phyloP scores from a whole-genome alignment of 2,888 invertebrate species.

The Aporophyla lueneburgensis region DNA sequence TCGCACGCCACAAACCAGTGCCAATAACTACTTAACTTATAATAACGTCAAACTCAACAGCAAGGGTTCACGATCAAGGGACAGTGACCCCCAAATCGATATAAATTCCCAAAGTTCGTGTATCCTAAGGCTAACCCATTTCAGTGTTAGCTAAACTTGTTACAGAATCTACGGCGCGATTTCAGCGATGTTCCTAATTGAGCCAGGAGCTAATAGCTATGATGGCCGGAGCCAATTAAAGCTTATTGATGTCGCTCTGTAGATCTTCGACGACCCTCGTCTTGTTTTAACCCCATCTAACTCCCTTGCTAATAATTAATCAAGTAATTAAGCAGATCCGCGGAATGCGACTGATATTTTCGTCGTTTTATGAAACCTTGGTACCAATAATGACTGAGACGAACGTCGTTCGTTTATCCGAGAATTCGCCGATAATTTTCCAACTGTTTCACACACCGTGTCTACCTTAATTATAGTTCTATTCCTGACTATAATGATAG shows the following conservation, averaged over 20 bases:
- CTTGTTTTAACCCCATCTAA: slow-evolving; percentile 87
- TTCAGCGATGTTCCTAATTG: slow-evolving; percentile 85
- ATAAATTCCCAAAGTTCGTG: slow-evolving; percentile 60
- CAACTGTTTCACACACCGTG: not conserved
- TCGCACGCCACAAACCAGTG: not conserved
- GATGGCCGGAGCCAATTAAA: slow-evolving; percentile 88
- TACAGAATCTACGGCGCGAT: slow-evolving; percentile 63
- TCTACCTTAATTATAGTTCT: not conserved
- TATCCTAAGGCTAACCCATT: slow-evolving; percentile 66
- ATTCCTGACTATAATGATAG: not conserved
- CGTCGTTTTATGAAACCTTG: slow-evolving; percentile 67
- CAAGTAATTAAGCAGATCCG: slow-evolving; percentile 87
- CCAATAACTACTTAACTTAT: not conserved
- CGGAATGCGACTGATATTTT: slow-evolving; percentile 78
- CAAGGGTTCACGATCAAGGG: not conserved
- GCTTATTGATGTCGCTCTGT: slow-evolving; percentile 88
- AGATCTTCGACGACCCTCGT: slow-evolving; percentile 87
- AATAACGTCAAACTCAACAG: not conserved
- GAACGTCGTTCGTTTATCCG: not conserved
- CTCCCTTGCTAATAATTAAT: slow-evolving; percentile 88
- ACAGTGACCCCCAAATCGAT: slow-evolving; percentile 50
- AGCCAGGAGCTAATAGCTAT: slow-evolving; percentile 82
- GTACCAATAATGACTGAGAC: slow-evolving; percentile 22
- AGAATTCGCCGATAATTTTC: slow-evolving; percentile 7
- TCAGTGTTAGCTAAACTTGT: slow-evolving; percentile 64